A percentile compares a stretch with the other conserved stretches of the same genome.
Evolutionary conservation across 2,888 invertebrate species (phyloP).

Genomic region (Dolichopus griseipennis): DNA sequence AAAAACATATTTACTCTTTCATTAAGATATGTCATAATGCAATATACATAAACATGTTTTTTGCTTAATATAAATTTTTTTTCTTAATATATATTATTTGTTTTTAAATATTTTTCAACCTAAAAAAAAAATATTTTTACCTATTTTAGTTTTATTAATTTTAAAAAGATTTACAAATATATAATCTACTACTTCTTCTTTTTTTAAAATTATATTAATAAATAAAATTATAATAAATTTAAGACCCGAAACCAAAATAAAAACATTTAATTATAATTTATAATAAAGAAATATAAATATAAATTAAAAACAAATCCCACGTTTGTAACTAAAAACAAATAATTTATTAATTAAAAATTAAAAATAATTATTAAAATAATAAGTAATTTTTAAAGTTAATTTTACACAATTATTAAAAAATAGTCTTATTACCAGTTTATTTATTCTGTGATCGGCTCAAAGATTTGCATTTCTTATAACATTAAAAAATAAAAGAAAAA

Average conservation of each 20-base stretch:
- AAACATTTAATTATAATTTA: neutral
- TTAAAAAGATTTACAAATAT: no score
- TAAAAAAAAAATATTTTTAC: no score
- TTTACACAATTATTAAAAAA: neutral
- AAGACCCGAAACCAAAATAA: neutral
- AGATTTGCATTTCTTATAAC: neutral
- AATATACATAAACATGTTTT: no score
- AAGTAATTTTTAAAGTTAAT: constrained; percentile 1
- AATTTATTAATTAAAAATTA: neutral
- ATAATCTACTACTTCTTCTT: no score
- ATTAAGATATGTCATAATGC: no score
- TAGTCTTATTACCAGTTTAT: neutral
- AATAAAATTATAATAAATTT: neutral
- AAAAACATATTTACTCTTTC: no score
- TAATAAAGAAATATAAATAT: neutral
- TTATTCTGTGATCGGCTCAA: constrained; percentile 4
- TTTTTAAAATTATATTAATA: neutral
- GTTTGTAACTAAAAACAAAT: neutral
- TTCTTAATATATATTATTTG: no score
- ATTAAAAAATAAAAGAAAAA: no score
- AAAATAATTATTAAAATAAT: constrained; percentile 3
- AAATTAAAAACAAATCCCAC: neutral
- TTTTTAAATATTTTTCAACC: no score
- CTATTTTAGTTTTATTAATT: no score
- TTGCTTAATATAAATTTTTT: no score